Evolutionary conservation across 2,113 vertebrate genomes (phyloP), one percentile per base, ranked within the genome.

Genomic region (Pyrgilauda ruficollis): DNA sequence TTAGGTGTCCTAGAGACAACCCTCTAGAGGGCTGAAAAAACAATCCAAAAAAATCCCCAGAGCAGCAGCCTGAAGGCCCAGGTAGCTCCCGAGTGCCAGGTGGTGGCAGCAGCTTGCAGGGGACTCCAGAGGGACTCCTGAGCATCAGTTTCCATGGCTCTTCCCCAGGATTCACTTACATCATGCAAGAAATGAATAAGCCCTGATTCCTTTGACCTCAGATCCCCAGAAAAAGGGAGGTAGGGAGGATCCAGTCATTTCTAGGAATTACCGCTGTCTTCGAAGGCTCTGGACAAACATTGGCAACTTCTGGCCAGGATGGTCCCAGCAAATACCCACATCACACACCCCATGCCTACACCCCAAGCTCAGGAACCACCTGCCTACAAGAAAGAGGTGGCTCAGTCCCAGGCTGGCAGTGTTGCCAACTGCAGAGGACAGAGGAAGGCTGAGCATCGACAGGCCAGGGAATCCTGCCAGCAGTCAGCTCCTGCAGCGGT

Each of bases 391-490:
- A 74, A 70, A 26, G 52, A 80, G 33, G 61, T 86, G 68, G 64
- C 80, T 94, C 62, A 69, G 72, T 43, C 64, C 64, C 80, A 91
- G 91, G 44, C 47, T 76, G 87, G 58, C 82, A 81, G 72, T 10
- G 0, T 8, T 93, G 79, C 75, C 87, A 96, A 15, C 68, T 95
- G 91, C 92, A 95, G 89, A 96, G 88, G 73, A 83, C 82, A 89
- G 68, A 56, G 64, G 30, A 91, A 92, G n/a, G 62, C 80, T 89
- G 80, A 90, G 76, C 64, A 87, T 46, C 8, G 8, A 67, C 61
- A n/a, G 92, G 61, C 41, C 83, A 93, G 80, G 93, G 77, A 96
- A 86, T 41, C 49, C 76, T 90, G 94, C 92, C 93, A 94, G 86
- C 61, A 92, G 59, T n/a, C 79, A 90, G 56, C 58, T 89, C 56